phyloP scores from a whole-genome alignment of 2,888 invertebrate species.

The Nemotelus nigrinus region DNA sequence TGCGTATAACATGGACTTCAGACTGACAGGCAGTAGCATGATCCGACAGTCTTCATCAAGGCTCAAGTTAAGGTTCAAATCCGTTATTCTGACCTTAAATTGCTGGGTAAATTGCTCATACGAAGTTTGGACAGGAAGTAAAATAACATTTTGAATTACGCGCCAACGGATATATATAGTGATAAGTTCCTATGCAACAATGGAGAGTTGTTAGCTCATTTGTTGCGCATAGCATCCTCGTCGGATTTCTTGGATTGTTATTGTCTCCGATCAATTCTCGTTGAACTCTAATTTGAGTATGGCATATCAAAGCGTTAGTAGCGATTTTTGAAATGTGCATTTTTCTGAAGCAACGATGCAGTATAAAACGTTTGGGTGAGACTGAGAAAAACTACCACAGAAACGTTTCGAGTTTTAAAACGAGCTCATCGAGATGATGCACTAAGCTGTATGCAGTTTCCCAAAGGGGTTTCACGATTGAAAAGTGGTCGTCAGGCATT shows the following conservation, averaged over 20 bases:
- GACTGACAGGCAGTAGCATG: no score
- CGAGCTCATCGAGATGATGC: background rate
- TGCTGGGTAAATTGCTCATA: no score
- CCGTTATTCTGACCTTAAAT: no score
- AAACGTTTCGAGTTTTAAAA: background rate
- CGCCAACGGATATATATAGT: background rate
- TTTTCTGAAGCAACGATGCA: background rate
- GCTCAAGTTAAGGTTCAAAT: no score
- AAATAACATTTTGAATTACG: background rate
- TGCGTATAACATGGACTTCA: no score
- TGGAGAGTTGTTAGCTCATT: no score
- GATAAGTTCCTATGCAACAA: background rate
- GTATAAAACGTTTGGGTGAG: background rate
- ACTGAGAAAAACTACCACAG: background rate
- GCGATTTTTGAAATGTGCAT: background rate
- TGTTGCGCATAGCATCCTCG: no score
- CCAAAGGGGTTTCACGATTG: background rate
- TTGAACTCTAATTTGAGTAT: background rate
- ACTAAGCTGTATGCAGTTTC: background rate
- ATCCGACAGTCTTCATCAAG: no score
- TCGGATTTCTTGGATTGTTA: background rate
- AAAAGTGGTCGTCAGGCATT: background rate
- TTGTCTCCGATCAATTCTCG: background rate
- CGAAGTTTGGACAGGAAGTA: background rate
- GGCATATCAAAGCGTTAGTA: background rate